Conservation (phyloP, 2,888 invertebrate species). For the Mesochorus sp. region DNA sequence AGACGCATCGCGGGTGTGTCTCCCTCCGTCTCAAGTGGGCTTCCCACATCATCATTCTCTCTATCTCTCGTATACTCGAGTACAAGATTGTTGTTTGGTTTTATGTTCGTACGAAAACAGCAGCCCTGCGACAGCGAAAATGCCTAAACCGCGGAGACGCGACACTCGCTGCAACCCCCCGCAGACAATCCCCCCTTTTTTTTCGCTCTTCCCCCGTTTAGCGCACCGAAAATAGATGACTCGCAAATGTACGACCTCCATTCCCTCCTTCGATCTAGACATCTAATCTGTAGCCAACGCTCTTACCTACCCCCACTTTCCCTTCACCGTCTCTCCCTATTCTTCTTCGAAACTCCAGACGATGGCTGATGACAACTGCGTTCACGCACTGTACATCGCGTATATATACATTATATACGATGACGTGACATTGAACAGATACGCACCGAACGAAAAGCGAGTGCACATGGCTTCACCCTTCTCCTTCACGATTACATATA, state of each 20-base stretch:
- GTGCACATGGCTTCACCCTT: slow-evolving; percentile 41
- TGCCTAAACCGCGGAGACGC: slow-evolving; percentile 56
- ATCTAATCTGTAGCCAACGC: neutral
- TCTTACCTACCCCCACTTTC: neutral
- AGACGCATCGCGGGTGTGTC: neutral
- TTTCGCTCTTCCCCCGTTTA: slow-evolving; percentile 61
- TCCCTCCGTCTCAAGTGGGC: slow-evolving; percentile 28
- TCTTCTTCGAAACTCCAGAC: neutral
- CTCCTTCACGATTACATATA: neutral
- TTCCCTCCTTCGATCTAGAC: slow-evolving; percentile 54
- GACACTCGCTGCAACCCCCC: slow-evolving; percentile 57
- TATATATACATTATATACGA: slow-evolving; percentile 23
- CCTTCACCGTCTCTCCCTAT: neutral
- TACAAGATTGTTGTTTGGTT: slow-evolving; percentile 37
- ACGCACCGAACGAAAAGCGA: neutral
- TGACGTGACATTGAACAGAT: slow-evolving; percentile 55
- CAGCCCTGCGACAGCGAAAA: slow-evolving; percentile 64
- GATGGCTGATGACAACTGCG: slow-evolving; percentile 41
- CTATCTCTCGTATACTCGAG: slow-evolving; percentile 11
- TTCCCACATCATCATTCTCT: too few species aligned
- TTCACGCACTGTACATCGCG: neutral
- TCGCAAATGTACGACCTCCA: slow-evolving; percentile 58
- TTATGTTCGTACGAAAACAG: slow-evolving; percentile 69
- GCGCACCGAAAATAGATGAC: slow-evolving; percentile 67
- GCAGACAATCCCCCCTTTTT: slow-evolving; percentile 16